Evolutionary conservation across 2,113 vertebrate genomes (phyloP), one percentile per base, ranked within the genome.

Genomic region (Bucco capensis): DNA sequence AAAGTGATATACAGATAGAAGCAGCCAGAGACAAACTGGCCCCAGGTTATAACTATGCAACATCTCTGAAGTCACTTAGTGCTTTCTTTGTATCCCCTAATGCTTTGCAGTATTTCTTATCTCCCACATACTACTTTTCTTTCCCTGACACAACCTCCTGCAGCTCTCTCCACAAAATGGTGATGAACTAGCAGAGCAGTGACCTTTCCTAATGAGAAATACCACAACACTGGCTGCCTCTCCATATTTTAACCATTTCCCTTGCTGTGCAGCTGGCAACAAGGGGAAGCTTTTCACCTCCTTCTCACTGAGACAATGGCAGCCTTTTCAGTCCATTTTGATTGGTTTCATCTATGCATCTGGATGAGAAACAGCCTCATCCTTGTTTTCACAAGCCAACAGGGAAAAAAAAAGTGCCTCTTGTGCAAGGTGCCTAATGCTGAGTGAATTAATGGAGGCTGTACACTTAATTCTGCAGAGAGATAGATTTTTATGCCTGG

Each of bases 151-250:
- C 76, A 86, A 47, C 33, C 86, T 86, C 94, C 91, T 86, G 37
- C 60, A 78, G 54, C 53, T 91, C 66, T 84, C 53, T 89, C 89
- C 31, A 94, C 93, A 96, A 97, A 96, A 93, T 79, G 78, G 92
- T 96, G 96, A 97, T 95, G 89, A 97, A 96, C 89, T 93, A 95
- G 91, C 79, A 71, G 51, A 97, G 83, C 46, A 49, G 62, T 96
- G 96, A 97, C 96, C 94, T 97, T 97, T 97, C 40, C 18, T 97
- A 97, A 97, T 96, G 86, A 97, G 91, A 97, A 97, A 94, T 96
- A 97, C 90, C 95, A 90, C 46, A 91, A 85, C 88, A 60, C 93
- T 89, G 61, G 86, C 88, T 94, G 91, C 93, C 86, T 95, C 84
- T 75, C 89, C 79, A 57, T 69, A 89, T 96, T 97, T 97, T 96